A percentile compares a stretch with the other conserved stretches of the same genome.
These are phyloP conservation scores for Ia io DNA, from an alignment of 2,113 vertebrate species.

Conservation along the genomic window DNA sequence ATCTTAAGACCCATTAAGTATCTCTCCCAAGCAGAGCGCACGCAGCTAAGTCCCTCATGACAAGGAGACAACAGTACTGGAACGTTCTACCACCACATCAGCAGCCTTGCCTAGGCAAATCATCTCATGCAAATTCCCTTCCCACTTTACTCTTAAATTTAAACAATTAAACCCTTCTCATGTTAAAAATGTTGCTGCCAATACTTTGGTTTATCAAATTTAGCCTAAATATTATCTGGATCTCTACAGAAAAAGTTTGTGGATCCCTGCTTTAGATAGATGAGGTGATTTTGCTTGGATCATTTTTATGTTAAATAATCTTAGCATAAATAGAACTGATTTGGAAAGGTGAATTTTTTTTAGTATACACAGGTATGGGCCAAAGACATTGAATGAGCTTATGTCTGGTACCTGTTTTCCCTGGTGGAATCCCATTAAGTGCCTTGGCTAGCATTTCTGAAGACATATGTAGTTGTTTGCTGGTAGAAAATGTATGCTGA, in stretches of 20 bases:
- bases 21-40: not conserved
- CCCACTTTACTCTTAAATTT: not conserved
- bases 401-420: constrained; percentile 12
- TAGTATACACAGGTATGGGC: not conserved
- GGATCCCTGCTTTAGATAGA: not conserved
- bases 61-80: not conserved
- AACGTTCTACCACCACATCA: not conserved
- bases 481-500: constrained; percentile 13
- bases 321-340: not conserved
- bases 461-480: not conserved
- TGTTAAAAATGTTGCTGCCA: not conserved
- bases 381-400: not conserved
- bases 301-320: not conserved
- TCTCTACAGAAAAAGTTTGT: not conserved
- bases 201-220: not conserved
- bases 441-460: not conserved
- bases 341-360: not conserved
- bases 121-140: not conserved
- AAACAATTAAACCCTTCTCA: not conserved
- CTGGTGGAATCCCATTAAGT: not conserved
- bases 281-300: not conserved
- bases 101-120: not conserved
- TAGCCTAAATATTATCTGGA: not conserved
- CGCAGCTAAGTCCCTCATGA: not conserved
- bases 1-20: not conserved